phyloP scores from a whole-genome alignment of 2,113 vertebrate genomes.

The Ophiodon elongatus region DNA sequence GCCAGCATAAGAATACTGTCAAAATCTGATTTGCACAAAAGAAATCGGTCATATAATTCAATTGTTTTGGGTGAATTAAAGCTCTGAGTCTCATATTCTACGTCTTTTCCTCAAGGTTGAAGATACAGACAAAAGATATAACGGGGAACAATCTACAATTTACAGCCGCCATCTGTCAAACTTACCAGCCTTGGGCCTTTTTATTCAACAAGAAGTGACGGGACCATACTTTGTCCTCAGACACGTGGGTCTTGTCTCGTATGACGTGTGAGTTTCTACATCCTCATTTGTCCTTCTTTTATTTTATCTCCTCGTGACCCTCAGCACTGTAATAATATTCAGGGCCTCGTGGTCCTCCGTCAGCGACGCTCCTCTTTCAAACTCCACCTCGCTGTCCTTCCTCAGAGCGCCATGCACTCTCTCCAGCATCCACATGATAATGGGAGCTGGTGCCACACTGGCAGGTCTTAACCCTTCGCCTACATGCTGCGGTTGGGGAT shows the following conservation, averaged over 20 bases:
- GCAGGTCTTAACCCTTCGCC: constrained; percentile 47
- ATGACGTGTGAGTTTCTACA: constrained; percentile 23
- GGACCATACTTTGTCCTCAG: constrained; percentile 43
- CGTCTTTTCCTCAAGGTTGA: background rate
- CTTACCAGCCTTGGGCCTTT: constrained; percentile 35
- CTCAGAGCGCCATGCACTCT: constrained; percentile 10
- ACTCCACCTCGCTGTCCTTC: constrained; percentile 13
- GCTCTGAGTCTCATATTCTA: background rate
- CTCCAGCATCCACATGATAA: constrained; percentile 23
- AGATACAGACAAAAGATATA: constrained; percentile 5
- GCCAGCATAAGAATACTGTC: background rate
- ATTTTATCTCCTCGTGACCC: constrained; percentile 15
- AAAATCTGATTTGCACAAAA: background rate
- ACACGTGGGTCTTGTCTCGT: constrained; percentile 42
- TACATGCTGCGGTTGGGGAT: constrained; percentile 34
- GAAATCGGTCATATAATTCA: background rate
- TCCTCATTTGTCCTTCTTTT: constrained; percentile 43
- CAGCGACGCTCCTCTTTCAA: constrained; percentile 39
- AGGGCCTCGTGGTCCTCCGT: constrained; percentile 28
- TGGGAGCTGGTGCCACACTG: background rate
- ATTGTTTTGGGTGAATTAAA: background rate
- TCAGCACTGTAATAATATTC: constrained; percentile 51
- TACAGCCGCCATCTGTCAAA: constrained; percentile 52
- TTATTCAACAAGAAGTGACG: constrained; percentile 19
- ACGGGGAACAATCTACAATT: constrained; percentile 19